A percentile compares a stretch with the other conserved stretches of the same genome.
Conservation (phyloP, 2,113 vertebrate species). For the Channa maculata region DNA sequence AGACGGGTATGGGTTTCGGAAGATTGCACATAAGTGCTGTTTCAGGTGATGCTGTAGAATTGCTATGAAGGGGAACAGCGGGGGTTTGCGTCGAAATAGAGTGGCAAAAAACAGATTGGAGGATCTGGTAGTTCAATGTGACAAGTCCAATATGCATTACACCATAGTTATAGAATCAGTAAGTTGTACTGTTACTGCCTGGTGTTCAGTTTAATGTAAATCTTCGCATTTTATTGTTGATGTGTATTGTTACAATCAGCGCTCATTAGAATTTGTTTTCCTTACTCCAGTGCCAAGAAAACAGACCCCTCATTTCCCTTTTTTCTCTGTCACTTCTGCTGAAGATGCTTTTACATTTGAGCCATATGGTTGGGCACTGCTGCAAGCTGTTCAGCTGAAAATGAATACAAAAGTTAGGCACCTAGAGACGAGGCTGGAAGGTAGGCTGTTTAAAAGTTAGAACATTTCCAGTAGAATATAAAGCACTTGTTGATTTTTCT, state of each 20-base stretch:
- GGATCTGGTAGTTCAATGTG: slow-evolving; percentile 10
- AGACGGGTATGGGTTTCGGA: slow-evolving; percentile 35
- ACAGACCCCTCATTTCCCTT: slow-evolving; percentile 22
- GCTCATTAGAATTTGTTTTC: slow-evolving; percentile 51
- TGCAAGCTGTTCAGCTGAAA: slow-evolving; percentile 70
- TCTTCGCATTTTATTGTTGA: slow-evolving; percentile 3
- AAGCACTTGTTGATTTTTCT: slow-evolving; percentile 42
- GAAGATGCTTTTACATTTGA: slow-evolving; percentile 52
- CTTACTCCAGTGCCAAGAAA: slow-evolving; percentile 33
- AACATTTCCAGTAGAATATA: slow-evolving; percentile 36
- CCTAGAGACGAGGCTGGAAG: slow-evolving; percentile 62
- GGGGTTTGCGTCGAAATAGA: slow-evolving; percentile 16
- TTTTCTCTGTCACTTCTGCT: slow-evolving; percentile 42
- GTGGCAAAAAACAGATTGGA: slow-evolving; percentile 15
- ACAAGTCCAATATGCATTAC: slow-evolving; percentile 10
- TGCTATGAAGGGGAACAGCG: slow-evolving; percentile 49
- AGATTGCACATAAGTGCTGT: slow-evolving; percentile 62
- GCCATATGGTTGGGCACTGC: slow-evolving; percentile 66
- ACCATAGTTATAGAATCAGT: background rate
- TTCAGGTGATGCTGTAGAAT: slow-evolving; percentile 56
- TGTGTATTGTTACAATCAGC: background rate
- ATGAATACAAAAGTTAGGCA: slow-evolving; percentile 65
- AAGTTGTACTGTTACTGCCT: background rate
- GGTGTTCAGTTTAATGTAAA: background rate
- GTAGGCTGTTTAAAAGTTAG: slow-evolving; percentile 50